These are phyloP conservation scores for Diorhabda sublineata DNA, from an alignment of 1,140 invertebrate species.

Conservation along the genomic window DNA sequence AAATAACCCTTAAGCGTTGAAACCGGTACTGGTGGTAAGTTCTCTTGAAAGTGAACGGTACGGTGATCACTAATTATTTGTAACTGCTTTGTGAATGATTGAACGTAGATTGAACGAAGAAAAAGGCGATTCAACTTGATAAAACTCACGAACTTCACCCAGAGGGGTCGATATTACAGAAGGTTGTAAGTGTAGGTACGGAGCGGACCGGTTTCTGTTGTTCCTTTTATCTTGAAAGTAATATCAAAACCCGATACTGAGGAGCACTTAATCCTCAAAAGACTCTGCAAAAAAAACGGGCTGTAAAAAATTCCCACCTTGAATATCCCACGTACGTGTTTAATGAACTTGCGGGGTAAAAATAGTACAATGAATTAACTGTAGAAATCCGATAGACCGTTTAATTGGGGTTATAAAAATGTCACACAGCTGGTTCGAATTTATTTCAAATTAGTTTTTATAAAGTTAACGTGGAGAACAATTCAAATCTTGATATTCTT, in stretches of 20 bases:
- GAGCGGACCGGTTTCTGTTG: neutral
- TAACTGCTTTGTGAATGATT: neutral
- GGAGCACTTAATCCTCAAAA: neutral
- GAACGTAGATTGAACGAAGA: neutral
- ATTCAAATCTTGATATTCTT: too few relatives aligned
- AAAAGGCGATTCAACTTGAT: neutral
- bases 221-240: constrained; percentile 2
- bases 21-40: neutral
- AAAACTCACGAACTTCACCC: neutral
- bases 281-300: neutral
- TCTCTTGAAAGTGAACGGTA: neutral
- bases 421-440: too few relatives aligned
- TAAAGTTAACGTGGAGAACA: too few relatives aligned
- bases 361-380: neutral
- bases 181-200: constrained; percentile 1
- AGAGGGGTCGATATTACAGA: neutral
- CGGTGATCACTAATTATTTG: neutral
- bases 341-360: neutral
- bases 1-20: neutral
- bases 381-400: neutral
- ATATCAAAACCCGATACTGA: constrained; percentile 2
- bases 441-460: too few relatives aligned
- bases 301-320: neutral
- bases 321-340: neutral
- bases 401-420: neutral